phyloP scores from a whole-genome alignment of 1,140 invertebrate genomes.

The Conus betulinus region DNA sequence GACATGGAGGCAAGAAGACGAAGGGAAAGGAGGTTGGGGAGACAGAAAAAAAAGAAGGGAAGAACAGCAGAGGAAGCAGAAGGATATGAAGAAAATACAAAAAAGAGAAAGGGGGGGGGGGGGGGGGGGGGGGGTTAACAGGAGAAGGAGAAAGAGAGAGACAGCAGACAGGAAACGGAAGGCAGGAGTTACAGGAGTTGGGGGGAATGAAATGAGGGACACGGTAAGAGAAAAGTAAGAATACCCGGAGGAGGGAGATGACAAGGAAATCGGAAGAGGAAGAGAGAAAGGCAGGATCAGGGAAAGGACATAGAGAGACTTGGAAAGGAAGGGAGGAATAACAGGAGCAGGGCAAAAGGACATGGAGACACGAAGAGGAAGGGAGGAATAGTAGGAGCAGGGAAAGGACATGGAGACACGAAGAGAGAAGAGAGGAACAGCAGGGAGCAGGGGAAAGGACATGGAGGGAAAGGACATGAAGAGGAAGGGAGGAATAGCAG shows the following conservation, averaged over 20 bases:
- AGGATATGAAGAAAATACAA: no score
- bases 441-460: not conserved
- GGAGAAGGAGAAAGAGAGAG: not conserved
- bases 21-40: not conserved
- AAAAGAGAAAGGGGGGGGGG: no score
- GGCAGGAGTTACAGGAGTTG: no score
- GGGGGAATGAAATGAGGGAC: no score
- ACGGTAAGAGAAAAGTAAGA: not conserved
- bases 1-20: not conserved
- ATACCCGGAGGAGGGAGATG: not conserved
- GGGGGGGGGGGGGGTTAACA: not conserved
- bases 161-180: no score
- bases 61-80: not conserved
- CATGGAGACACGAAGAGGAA: not conserved
- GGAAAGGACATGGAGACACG: not conserved
- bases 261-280: not conserved
- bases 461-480: no score
- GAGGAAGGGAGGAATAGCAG: not conserved
- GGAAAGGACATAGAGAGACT: no score
- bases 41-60: not conserved
- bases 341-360: not conserved
- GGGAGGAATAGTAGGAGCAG: not conserved
- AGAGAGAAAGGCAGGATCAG: no score
- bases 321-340: no score
- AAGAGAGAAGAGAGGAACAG: not conserved